Evolutionary conservation across 2,797 vertebrate species (phyloP).

Genomic region (Ptychadena robeensis): DNA sequence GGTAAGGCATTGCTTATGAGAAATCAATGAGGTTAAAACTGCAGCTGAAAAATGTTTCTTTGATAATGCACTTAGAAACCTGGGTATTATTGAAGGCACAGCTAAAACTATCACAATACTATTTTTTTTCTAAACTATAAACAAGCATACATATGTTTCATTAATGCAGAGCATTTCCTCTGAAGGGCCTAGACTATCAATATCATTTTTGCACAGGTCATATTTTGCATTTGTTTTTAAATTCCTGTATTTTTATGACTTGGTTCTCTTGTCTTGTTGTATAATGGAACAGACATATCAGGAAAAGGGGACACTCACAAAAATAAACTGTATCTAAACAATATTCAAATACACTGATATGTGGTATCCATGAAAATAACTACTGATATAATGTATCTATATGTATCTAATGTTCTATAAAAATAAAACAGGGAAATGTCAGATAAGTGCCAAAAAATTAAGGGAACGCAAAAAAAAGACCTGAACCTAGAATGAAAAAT

Average conservation of each 20-base stretch:
- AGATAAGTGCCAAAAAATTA: no score
- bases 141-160: constrained; percentile 35
- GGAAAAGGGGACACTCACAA: not conserved
- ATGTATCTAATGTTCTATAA: no score
- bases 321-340: not conserved
- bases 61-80: constrained; percentile 43
- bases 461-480: no score
- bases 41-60: constrained; percentile 48
- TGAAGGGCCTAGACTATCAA: constrained; percentile 6
- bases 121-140: constrained; percentile 23
- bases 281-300: not conserved
- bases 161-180: constrained; percentile 22
- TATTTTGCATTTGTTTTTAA: constrained; percentile 7
- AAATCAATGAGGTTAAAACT: constrained; percentile 54
- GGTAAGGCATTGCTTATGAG: constrained; percentile 54
- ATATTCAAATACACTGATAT: not conserved
- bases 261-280: not conserved
- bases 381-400: no score
- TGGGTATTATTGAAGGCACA: constrained; percentile 25
- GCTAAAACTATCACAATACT: constrained; percentile 10
- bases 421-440: no score
- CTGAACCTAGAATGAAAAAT: no score
- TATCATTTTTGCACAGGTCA: constrained; percentile 1
- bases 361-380: not conserved
- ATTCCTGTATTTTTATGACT: constrained; percentile 1